Evolutionary conservation across 2,797 vertebrate genomes (phyloP).

Genomic region (Sebastiscus albofasciatus): DNA sequence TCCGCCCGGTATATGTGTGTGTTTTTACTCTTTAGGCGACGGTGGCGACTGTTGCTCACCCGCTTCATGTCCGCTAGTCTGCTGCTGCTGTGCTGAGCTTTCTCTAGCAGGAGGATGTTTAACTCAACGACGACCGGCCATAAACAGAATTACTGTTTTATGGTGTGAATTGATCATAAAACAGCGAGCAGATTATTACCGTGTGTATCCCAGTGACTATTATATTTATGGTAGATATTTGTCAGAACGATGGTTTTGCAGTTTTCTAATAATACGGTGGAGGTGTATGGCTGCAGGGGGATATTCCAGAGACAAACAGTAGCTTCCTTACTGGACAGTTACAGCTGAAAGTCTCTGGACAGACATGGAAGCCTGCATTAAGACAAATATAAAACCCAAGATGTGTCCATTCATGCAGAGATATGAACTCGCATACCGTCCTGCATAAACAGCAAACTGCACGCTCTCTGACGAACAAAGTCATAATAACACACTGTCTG

Average conservation of each 20-base stretch:
- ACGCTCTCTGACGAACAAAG: neutral
- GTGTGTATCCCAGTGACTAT: no score
- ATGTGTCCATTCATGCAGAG: neutral
- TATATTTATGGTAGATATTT: neutral
- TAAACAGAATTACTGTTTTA: no score
- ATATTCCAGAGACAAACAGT: neutral
- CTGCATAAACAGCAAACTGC: neutral
- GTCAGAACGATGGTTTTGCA: neutral
- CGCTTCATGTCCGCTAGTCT: no score
- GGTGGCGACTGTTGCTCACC: no score
- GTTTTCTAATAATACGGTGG: neutral
- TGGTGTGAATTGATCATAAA: no score
- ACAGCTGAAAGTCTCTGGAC: neutral
- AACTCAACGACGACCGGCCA: no score
- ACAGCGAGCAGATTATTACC: no score
- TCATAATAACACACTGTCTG: neutral
- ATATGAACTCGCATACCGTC: neutral
- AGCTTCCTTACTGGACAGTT: neutral
- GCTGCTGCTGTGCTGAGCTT: no score
- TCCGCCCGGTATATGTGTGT: no score
- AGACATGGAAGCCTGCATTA: neutral
- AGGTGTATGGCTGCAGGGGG: neutral
- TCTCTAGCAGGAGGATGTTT: no score
- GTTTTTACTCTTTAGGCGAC: no score
- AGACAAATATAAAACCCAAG: neutral